phyloP scores from a whole-genome alignment of 2,113 vertebrate genomes.

The Gallinago paraguaiae region DNA sequence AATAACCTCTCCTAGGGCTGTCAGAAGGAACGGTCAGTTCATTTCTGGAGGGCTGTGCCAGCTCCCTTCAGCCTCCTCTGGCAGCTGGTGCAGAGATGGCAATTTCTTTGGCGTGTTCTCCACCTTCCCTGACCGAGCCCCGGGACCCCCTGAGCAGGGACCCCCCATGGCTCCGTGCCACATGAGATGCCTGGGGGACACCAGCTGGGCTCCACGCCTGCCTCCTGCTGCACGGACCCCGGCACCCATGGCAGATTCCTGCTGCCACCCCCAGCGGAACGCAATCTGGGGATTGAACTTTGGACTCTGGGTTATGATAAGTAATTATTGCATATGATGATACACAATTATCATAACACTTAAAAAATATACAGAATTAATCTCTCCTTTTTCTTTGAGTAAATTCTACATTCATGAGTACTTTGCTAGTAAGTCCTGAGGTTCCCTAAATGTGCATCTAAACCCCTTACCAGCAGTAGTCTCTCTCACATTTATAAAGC shows the following conservation, averaged over 20 bases:
- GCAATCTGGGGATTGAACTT: not conserved
- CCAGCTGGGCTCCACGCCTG: slow-evolving; percentile 36
- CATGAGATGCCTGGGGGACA: slow-evolving; percentile 7
- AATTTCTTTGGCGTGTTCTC: not conserved
- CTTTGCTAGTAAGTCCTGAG: not conserved
- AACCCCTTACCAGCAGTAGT: not conserved
- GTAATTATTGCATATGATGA: not conserved
- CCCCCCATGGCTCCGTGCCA: slow-evolving; percentile 35
- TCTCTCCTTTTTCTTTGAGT: not conserved
- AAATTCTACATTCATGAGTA: not conserved
- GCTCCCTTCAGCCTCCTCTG: not conserved
- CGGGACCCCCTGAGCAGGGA: slow-evolving; percentile 64
- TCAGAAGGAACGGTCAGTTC: not conserved
- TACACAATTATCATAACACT: not conserved
- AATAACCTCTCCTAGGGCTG: not conserved
- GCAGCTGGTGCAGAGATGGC: slow-evolving; percentile 9
- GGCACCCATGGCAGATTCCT: not conserved
- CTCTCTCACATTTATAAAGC: not conserved
- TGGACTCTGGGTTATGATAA: not conserved
- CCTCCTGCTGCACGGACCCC: not conserved
- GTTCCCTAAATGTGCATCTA: not conserved
- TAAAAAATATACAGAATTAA: not conserved
- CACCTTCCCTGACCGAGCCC: not conserved
- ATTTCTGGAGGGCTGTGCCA: not conserved
- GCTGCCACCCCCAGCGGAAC: fast-evolving